Evolutionary conservation across 2,888 invertebrate genomes (phyloP).

Genomic region (Agrotis segetum): DNA sequence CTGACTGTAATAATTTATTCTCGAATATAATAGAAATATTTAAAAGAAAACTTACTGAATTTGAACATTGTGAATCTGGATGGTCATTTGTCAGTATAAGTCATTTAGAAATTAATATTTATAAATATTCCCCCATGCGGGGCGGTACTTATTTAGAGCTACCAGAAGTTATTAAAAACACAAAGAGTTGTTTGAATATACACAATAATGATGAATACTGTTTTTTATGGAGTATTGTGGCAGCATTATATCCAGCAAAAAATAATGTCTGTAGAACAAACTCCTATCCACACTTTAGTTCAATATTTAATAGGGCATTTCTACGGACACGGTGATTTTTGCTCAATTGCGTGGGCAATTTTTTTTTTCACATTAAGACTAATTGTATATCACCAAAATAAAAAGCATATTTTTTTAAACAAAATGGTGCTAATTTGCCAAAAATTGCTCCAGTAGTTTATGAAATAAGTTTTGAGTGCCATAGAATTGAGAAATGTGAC

Average conservation of each 20-base stretch:
- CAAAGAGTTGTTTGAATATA: neutral
- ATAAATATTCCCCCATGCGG: slow-evolving; percentile 7
- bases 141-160: slow-evolving; percentile 4
- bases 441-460: no score
- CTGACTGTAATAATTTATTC: no score
- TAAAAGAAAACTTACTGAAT: slow-evolving; percentile 2
- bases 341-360: no score
- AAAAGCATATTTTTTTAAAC: no score
- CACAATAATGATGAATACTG: no score
- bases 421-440: no score
- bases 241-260: neutral
- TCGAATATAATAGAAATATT: neutral
- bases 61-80: slow-evolving; percentile 9
- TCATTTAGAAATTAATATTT: slow-evolving; percentile 15
- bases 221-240: neutral
- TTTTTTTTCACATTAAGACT: no score
- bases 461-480: no score
- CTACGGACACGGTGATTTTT: no score
- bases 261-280: neutral
- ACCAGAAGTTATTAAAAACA: slow-evolving; percentile 1
- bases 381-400: no score
- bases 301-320: neutral
- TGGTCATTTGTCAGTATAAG: slow-evolving; percentile 2
- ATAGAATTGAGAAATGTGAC: no score
- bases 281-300: neutral